A percentile compares a stretch with the other conserved stretches of the same genome.
Evolutionary conservation across 2,888 invertebrate species (phyloP).

Genomic region (Endotricha flammealis): DNA sequence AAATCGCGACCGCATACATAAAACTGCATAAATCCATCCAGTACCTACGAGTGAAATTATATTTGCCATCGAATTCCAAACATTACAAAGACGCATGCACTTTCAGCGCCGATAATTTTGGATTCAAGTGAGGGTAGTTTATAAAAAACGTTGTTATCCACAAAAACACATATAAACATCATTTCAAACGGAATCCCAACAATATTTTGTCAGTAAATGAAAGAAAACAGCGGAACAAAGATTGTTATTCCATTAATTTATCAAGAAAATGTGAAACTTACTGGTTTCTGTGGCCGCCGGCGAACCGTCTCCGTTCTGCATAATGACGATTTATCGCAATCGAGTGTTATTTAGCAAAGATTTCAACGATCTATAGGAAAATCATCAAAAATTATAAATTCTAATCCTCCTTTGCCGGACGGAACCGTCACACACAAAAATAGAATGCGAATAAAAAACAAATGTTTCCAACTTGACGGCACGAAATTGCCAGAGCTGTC

Average conservation of each 20-base stretch:
- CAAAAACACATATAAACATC: constrained; percentile 16
- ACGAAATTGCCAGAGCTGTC: constrained; percentile 27
- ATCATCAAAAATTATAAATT: constrained; percentile 63
- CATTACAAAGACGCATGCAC: constrained; percentile 25
- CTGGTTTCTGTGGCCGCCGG: constrained; percentile 56
- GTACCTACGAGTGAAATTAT: constrained; percentile 59
- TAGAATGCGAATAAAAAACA: constrained; percentile 76
- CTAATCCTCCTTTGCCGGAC: constrained; percentile 55
- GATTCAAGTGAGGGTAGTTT: constrained; percentile 50
- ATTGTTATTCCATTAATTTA: constrained; percentile 53
- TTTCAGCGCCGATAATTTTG: constrained; percentile 23
- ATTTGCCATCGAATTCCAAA: constrained; percentile 28
- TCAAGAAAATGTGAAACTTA: constrained; percentile 58
- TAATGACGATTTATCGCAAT: constrained; percentile 57
- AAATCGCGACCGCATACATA: constrained; percentile 61
- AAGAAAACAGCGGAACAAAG: constrained; percentile 51
- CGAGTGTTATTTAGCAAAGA: constrained; percentile 48
- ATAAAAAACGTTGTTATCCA: constrained; percentile 35
- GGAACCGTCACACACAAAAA: constrained; percentile 77
- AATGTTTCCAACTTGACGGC: constrained; percentile 57
- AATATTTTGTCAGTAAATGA: constrained; percentile 31
- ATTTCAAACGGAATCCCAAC: constrained; percentile 21
- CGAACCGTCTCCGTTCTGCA: constrained; percentile 73
- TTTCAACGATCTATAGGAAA: constrained; percentile 50
- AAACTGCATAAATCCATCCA: constrained; percentile 59